Percentiles rank a stretch among this genome's conserved stretches.
Evolutionary conservation across 2,888 invertebrate genomes (phyloP).

Genomic region (Melinopterus prodromus): DNA sequence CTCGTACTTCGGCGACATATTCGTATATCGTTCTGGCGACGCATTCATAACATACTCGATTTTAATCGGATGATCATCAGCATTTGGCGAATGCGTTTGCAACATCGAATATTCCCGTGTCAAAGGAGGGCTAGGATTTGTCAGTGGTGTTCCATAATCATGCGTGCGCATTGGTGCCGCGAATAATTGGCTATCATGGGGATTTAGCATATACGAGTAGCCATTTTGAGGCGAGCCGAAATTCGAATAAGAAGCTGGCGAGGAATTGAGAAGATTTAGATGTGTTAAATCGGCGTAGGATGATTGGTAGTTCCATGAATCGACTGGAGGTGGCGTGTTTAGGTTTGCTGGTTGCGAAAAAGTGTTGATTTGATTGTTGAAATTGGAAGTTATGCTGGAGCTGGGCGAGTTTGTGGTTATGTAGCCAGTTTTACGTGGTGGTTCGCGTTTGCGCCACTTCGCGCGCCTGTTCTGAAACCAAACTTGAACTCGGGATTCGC

Average conservation of each 20-base stretch:
- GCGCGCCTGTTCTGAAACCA: constrained; percentile 93
- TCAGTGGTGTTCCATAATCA: constrained; percentile 65
- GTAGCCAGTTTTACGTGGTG: constrained; percentile 88
- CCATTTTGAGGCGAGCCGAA: constrained; percentile 69
- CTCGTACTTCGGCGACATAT: constrained; percentile 69
- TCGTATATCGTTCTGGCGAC: constrained; percentile 68
- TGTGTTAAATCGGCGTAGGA: constrained; percentile 82
- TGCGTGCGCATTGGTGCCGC: constrained; percentile 69
- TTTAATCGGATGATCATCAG: constrained; percentile 59
- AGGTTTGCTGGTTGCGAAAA: constrained; percentile 63
- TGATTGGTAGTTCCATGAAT: constrained; percentile 80
- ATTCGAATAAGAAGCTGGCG: constrained; percentile 67
- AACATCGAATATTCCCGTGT: constrained; percentile 73
- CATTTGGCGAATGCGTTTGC: constrained; percentile 68
- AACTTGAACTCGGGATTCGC: constrained; percentile 80
- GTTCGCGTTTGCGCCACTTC: constrained; percentile 94
- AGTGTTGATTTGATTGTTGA: constrained; percentile 66
- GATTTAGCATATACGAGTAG: constrained; percentile 71
- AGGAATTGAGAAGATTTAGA: constrained; percentile 75
- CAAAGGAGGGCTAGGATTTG: constrained; percentile 70
- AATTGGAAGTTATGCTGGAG: constrained; percentile 63
- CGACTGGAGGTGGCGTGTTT: constrained; percentile 65
- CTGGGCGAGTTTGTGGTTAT: constrained; percentile 75
- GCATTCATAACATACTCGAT: constrained; percentile 61
- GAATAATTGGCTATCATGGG: constrained; percentile 78